These are phyloP conservation scores for Eulemur rubriventer DNA, from an alignment of 2,797 vertebrate genomes.

Conservation along the genomic window DNA sequence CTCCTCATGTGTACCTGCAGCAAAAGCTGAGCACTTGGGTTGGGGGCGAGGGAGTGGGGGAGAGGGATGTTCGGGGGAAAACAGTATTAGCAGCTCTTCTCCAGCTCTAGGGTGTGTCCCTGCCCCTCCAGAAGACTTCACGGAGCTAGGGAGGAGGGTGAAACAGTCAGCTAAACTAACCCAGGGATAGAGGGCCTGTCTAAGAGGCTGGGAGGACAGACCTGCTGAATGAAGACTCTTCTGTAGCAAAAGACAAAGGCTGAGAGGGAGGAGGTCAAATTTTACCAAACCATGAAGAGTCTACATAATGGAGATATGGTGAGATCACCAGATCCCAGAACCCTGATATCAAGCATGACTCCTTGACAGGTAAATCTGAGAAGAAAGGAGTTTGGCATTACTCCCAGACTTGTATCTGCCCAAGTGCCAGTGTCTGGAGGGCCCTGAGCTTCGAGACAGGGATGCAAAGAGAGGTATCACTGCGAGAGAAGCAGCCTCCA, in stretches of 20 bases:
- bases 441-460: neutral
- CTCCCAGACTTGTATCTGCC: neutral
- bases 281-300: neutral
- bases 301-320: neutral
- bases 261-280: neutral
- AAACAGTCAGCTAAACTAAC: neutral
- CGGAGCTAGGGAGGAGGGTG: neutral
- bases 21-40: neutral
- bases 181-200: neutral
- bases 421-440: neutral
- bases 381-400: neutral
- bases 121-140: neutral
- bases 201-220: neutral
- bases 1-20: neutral
- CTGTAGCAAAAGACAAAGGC: neutral
- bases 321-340: neutral
- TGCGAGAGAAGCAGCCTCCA: neutral
- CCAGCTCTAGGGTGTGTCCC: neutral
- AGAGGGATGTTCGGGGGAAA: neutral
- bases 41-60: neutral
- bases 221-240: neutral
- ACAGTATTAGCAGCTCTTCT: neutral
- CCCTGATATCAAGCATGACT: neutral
- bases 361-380: neutral
- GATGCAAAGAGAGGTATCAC: neutral